Evolutionary conservation across 2,888 invertebrate species (phyloP), one percentile per base, ranked within the genome.

Genomic region (Aporophyla nigra): DNA sequence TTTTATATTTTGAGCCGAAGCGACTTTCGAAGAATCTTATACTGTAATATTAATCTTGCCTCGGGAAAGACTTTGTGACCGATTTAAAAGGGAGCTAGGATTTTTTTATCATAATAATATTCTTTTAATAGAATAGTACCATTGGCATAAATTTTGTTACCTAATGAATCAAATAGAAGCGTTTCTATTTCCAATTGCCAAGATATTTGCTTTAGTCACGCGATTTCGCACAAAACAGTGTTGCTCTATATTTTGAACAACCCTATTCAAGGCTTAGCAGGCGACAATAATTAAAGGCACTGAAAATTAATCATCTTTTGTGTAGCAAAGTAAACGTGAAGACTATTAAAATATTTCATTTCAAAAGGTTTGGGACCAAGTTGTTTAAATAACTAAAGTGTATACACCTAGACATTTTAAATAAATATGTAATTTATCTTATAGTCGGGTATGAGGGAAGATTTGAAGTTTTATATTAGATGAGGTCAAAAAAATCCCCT

Each of bases 301-400:
- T 68, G 81, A 79, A 80, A 80, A 86, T 87, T 83, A 84, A 86
- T 86, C 86, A 85, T 82, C 83, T 83, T 85, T 87, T 88, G 83
- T 80, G 70, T 82, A 58, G 65, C 62, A 74, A 72, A 85, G 73
- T 80, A 74, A 81, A 81, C 68, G 63, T 74, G 59, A 75, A 77
- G 62, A 74, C 68, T 76, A 74, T 76, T 76, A 80, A 77, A 83
- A 78, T 74, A 74, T 74, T 87, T 76, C 62, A 75, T 77, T 77
- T 77, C 49, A 74, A 76, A 84, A 76, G 56, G 72, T 69, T 77
- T 71, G 24, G 24, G 62, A 58, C 49, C 69, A 74, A 78, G 54
- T 82, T 68, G 71, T 65, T 62, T 62, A 78, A 74, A 77, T 61
- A 53, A 70, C 71, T 66, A 21, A 33, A 59, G 54, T 76, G 76